Evolutionary conservation across 1,140 invertebrate genomes (phyloP).

Genomic region (Hydropsyche tenuis): DNA sequence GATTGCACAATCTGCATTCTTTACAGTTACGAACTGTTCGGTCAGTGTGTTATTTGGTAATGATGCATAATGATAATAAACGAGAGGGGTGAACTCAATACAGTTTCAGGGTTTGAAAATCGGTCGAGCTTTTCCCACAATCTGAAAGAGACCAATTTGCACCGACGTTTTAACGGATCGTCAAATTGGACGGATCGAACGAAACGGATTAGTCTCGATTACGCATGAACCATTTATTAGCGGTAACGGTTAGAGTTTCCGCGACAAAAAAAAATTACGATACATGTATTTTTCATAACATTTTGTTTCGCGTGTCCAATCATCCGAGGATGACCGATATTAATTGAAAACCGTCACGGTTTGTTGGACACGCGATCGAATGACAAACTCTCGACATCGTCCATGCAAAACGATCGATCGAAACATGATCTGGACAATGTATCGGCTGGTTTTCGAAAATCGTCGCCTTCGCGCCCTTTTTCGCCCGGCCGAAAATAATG

Average conservation of each 20-base stretch:
- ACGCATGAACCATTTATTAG: constrained; percentile 15
- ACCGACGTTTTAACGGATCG: not conserved
- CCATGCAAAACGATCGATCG: constrained; percentile 11
- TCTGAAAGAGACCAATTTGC: too few species aligned
- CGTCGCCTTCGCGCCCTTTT: not conserved
- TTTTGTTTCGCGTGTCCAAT: too few species aligned
- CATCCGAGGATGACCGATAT: too few species aligned
- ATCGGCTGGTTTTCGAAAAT: not conserved
- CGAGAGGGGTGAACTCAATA: too few species aligned
- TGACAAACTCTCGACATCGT: not conserved
- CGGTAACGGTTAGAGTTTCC: constrained; percentile 11
- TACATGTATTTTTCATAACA: too few species aligned
- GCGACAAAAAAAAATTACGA: too few species aligned
- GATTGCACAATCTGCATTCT: constrained; percentile 38
- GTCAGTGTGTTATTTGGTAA: constrained; percentile 41
- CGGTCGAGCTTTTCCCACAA: not conserved
- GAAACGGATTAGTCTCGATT: not conserved
- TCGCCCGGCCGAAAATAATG: not conserved
- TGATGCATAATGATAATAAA: constrained; percentile 35
- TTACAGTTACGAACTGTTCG: constrained; percentile 33
- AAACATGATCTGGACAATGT: not conserved
- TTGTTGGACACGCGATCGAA: constrained; percentile 17
- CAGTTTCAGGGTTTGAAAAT: not conserved
- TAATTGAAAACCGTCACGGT: constrained; percentile 33
- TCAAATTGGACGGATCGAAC: not conserved